Conservation (phyloP, 2,113 vertebrate species). For the Nesogale talazaci region DNA sequence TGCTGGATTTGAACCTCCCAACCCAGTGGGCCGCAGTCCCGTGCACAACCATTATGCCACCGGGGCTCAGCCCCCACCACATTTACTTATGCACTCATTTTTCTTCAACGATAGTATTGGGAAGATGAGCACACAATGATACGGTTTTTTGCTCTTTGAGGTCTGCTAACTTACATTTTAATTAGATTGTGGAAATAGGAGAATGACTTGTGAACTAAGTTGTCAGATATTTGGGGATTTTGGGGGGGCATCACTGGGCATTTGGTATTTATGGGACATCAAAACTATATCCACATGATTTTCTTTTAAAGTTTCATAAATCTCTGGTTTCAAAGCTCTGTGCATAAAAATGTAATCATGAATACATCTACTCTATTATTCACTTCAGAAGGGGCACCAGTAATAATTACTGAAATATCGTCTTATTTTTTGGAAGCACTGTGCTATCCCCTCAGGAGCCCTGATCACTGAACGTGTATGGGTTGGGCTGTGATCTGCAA, state of each 20-base stretch:
- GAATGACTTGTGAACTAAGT: background rate
- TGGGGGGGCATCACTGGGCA: no score
- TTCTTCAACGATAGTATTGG: no score
- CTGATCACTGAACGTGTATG: no score
- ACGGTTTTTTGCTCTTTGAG: no score
- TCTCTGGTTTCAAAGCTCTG: constrained; percentile 42
- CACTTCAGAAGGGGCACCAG: background rate
- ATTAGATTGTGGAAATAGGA: constrained; percentile 49
- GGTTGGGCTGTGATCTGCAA: no score
- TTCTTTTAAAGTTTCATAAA: constrained; percentile 43
- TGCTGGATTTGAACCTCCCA: no score
- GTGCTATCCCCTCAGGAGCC: no score
- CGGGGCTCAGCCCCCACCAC: no score
- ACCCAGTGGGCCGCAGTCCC: no score
- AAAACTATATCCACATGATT: constrained; percentile 33
- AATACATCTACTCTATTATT: background rate
- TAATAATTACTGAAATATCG: background rate
- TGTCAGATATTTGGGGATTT: constrained; percentile 50
- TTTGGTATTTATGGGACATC: constrained; percentile 24
- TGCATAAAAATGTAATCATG: constrained; percentile 19
- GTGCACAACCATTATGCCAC: no score
- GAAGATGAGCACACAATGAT: no score
- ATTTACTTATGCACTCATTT: no score
- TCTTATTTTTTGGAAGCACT: background rate
- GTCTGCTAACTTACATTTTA: constrained; percentile 64